phyloP scores from a whole-genome alignment of 2,888 invertebrate species.

The Eumerus sabulonum region DNA sequence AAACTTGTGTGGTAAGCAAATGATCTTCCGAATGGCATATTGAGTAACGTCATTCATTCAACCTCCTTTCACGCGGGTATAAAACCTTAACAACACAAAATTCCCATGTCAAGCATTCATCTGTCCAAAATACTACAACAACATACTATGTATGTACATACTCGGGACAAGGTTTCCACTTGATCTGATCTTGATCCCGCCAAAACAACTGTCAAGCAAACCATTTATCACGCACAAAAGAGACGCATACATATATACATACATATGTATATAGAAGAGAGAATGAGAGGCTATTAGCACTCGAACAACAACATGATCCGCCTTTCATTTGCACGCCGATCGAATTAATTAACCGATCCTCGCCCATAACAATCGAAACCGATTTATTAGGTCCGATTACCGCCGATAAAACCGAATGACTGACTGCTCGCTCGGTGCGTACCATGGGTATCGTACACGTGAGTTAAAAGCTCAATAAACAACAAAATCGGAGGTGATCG shows the following conservation, averaged over 20 bases:
- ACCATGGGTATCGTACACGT: too few relatives aligned
- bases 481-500: slow-evolving; percentile 42
- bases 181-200: slow-evolving; percentile 42
- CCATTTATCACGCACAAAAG: slow-evolving; percentile 61
- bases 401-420: slow-evolving; percentile 39
- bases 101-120: slow-evolving; percentile 1
- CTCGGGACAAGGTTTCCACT: slow-evolving; percentile 29
- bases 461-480: slow-evolving; percentile 62
- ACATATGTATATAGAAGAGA: too few relatives aligned
- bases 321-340: slow-evolving; percentile 68
- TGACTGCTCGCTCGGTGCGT: slow-evolving; percentile 7
- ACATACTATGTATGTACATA: too few relatives aligned
- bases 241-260: too few relatives aligned
- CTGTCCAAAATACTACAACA: slow-evolving; percentile 36
- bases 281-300: slow-evolving; percentile 58
- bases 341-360: slow-evolving; percentile 68
- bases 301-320: slow-evolving; percentile 58
- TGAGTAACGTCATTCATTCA: background rate
- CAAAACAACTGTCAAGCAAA: slow-evolving; percentile 60
- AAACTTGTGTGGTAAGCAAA: too few relatives aligned
- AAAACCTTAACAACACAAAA: too few relatives aligned
- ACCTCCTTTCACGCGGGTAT: background rate
- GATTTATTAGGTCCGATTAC: slow-evolving; percentile 66
- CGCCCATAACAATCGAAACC: slow-evolving; percentile 64
- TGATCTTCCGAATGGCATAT: too few relatives aligned